Conservation (phyloP, 1,140 invertebrate species). For the Conus betulinus region DNA sequence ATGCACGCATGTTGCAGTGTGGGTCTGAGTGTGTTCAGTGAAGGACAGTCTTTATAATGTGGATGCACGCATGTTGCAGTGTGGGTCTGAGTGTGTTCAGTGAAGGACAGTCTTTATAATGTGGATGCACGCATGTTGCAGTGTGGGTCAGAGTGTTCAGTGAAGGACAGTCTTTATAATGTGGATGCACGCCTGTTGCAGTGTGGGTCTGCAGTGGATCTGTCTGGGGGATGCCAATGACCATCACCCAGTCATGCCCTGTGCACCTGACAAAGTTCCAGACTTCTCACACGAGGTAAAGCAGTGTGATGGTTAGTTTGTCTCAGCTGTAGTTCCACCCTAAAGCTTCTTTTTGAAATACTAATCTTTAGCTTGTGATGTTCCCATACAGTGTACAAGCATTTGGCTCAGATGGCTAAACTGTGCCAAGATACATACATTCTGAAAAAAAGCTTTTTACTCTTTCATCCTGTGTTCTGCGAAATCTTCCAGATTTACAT, state of each 20-base stretch:
- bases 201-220: slow-evolving; percentile 91
- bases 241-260: slow-evolving; percentile 96
- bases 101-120: background rate
- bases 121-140: background rate
- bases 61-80: background rate
- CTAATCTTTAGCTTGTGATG: no score
- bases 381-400: no score
- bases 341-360: no score
- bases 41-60: no score
- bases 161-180: background rate
- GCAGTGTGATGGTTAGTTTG: background rate
- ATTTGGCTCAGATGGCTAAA: no score
- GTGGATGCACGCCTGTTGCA: slow-evolving; percentile 48
- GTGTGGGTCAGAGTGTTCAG: background rate
- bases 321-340: no score
- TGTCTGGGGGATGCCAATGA: slow-evolving; percentile 95
- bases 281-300: slow-evolving; percentile 89
- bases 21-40: no score
- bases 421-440: no score
- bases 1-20: no score
- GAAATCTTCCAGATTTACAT: no score
- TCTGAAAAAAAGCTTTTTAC: no score
- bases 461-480: no score
- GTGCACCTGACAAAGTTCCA: slow-evolving; percentile 96
- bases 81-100: background rate